Conservation (phyloP, 2,113 vertebrate species). For the Phyllostomus discolor region DNA sequence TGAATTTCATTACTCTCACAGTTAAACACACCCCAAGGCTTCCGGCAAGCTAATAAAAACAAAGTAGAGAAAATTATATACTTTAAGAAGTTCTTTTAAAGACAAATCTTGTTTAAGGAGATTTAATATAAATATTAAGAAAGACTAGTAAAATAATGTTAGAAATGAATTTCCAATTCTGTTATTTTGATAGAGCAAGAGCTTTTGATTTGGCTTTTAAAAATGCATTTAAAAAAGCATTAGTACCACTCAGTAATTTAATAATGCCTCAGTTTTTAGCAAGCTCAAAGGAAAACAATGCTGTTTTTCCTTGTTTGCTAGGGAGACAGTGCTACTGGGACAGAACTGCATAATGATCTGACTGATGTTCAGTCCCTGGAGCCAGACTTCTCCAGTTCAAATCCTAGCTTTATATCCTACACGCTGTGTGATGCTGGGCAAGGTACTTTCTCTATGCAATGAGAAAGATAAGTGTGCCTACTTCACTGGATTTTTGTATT, state of each 20-base stretch:
- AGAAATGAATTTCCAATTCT: neutral
- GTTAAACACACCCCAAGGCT: neutral
- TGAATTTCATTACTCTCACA: neutral
- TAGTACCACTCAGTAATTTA: neutral
- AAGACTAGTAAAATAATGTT: slow-evolving; percentile 16
- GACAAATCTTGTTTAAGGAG: slow-evolving; percentile 11
- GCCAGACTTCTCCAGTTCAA: neutral
- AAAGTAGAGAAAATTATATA: neutral
- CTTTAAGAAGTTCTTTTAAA: slow-evolving; percentile 14
- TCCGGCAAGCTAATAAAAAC: slow-evolving; percentile 2
- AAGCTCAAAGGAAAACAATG: neutral
- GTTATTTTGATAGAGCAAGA: slow-evolving; percentile 30
- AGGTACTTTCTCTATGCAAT: neutral
- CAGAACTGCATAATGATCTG: neutral
- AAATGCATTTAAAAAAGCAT: neutral
- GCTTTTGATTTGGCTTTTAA: neutral
- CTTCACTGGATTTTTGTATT: neutral
- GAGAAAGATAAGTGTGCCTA: neutral
- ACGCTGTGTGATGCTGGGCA: neutral
- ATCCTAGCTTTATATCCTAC: neutral
- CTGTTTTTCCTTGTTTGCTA: neutral
- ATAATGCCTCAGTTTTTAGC: neutral
- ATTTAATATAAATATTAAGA: slow-evolving; percentile 22
- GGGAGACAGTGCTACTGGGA: neutral
- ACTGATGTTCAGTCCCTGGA: neutral